A percentile compares a stretch with the other conserved stretches of the same genome.
Conservation (phyloP, 1,140 invertebrate species). For the Pentalonia nigronervosa region DNA sequence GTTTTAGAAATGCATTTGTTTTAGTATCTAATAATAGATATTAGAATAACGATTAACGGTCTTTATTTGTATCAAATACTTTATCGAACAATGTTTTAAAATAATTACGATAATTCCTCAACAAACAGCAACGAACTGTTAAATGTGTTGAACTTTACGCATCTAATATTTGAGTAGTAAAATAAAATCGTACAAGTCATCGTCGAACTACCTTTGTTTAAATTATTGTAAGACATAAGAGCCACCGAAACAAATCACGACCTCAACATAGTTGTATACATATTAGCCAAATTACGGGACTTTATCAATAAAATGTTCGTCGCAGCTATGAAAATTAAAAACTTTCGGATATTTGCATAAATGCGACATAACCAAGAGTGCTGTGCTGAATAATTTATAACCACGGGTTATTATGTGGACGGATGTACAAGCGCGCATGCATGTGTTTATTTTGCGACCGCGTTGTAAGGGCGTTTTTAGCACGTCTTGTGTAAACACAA, state of each 20-base stretch:
- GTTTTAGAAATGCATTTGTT: not conserved
- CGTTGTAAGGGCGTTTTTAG: conserved; percentile 47
- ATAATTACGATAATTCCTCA: not conserved
- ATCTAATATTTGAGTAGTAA: not conserved
- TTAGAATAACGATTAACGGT: not conserved
- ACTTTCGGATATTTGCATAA: conserved; percentile 48
- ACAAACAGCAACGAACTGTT: not conserved
- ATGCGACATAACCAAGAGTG: conserved; percentile 32
- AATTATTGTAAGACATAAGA: not conserved
- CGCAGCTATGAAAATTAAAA: conserved; percentile 47
- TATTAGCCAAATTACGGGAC: conserved; percentile 9
- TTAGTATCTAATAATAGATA: not conserved
- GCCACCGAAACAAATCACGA: not conserved
- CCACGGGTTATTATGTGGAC: conserved; percentile 30
- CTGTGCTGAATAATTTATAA: conserved; percentile 40
- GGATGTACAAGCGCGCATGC: conserved; percentile 24
- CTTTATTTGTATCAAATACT: not conserved
- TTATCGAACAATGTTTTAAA: not conserved
- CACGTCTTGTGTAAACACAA: conserved; percentile 34
- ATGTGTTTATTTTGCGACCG: conserved; percentile 45
- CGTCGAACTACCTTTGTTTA: not conserved
- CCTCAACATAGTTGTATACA: no score
- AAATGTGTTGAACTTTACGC: not conserved
- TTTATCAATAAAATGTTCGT: conserved; percentile 35
- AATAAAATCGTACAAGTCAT: not conserved